Percentiles rank a stretch among this genome's conserved stretches.
Evolutionary conservation across 2,888 invertebrate genomes (phyloP).

Genomic region (Ptilodon capucinus): DNA sequence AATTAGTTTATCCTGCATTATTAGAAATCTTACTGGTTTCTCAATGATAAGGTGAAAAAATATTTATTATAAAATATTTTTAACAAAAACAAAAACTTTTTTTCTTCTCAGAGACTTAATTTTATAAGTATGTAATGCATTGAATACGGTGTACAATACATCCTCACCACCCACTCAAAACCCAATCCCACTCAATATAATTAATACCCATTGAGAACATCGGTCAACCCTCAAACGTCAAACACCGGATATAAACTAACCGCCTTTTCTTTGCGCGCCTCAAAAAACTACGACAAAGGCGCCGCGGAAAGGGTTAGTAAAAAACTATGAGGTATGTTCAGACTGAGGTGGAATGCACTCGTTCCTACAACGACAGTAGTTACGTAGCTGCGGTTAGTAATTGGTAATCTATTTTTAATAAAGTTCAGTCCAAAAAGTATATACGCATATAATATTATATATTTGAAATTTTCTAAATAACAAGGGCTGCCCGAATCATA

Average conservation of each 20-base stretch:
- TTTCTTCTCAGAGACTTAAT: constrained; percentile 6
- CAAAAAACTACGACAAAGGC: constrained; percentile 64
- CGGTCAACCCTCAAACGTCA: constrained; percentile 74
- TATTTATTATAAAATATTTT: no score
- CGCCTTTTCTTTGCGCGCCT: constrained; percentile 80
- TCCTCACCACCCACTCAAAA: constrained; percentile 42
- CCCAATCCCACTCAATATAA: constrained; percentile 76
- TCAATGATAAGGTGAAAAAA: no score
- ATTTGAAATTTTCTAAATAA: no score
- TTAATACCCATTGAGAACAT: constrained; percentile 76
- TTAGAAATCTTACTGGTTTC: no score
- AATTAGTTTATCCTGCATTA: no score
- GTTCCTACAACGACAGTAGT: not conserved
- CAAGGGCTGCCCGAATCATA: no score
- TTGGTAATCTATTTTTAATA: no score
- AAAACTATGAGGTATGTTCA: constrained; percentile 43
- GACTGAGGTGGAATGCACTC: not conserved
- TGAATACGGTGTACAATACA: constrained; percentile 38
- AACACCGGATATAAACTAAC: constrained; percentile 81
- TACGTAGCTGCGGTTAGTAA: no score
- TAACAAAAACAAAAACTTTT: not conserved
- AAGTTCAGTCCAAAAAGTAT: no score
- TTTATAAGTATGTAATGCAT: constrained; percentile 31
- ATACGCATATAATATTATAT: no score
- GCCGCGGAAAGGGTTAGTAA: constrained; percentile 66